phyloP scores from a whole-genome alignment of 2,888 invertebrate species.

The Myopa tessellatipennis region DNA sequence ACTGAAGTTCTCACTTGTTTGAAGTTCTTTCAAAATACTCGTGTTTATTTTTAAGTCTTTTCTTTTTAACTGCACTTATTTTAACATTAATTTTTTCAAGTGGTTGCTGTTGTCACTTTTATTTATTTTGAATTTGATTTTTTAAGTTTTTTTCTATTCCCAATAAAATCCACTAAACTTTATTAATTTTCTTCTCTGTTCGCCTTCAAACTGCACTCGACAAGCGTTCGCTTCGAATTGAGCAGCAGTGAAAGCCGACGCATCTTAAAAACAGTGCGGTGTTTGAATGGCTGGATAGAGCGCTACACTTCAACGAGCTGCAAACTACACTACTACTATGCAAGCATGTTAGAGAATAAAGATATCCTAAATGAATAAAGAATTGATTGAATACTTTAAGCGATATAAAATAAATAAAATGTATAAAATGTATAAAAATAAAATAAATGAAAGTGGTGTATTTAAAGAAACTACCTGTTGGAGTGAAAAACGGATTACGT shows the following conservation, averaged over 20 bases:
- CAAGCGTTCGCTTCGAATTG: constrained; percentile 16
- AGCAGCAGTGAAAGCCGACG: constrained; percentile 3
- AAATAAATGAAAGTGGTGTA: too few species aligned
- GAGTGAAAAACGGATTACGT: too few species aligned
- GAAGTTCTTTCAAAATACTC: too few species aligned
- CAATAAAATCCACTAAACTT: neutral
- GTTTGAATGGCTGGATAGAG: too few species aligned
- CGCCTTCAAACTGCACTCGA: neutral
- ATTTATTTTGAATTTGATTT: neutral
- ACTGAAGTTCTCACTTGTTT: neutral
- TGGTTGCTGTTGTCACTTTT: constrained; percentile 9
- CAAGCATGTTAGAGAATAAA: too few species aligned
- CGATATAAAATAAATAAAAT: too few species aligned
- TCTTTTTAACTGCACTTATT: neutral
- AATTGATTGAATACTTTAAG: too few species aligned
- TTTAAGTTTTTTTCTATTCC: constrained; percentile 9
- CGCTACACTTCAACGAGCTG: too few species aligned
- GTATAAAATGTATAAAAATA: too few species aligned
- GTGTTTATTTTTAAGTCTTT: neutral
- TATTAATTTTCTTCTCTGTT: neutral
- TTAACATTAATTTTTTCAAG: neutral
- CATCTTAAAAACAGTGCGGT: neutral
- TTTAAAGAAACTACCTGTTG: too few species aligned
- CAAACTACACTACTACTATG: too few species aligned
- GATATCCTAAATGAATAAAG: too few species aligned